Conservation (phyloP, 1,140 invertebrate species). For the Caenorhabditis latens region DNA sequence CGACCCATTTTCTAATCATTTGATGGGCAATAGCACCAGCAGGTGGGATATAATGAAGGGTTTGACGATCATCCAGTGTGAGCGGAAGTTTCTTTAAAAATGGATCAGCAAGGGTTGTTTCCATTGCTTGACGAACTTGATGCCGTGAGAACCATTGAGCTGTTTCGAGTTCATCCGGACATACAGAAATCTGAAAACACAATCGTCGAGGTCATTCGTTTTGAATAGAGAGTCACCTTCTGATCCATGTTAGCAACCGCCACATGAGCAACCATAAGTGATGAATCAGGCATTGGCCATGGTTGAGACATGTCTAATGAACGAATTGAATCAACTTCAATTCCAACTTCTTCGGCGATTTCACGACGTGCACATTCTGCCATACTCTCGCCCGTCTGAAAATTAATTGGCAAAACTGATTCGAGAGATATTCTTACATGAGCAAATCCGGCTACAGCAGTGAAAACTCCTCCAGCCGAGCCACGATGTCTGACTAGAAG, state of each 20-base stretch:
- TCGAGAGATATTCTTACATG: conserved; percentile 78
- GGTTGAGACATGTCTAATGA: conserved; percentile 81
- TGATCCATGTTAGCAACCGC: conserved; percentile 78
- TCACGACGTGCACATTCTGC: conserved; percentile 81
- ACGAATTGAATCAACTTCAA: conserved; percentile 80
- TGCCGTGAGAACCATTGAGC: conserved; percentile 81
- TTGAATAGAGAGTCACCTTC: conserved; percentile 64
- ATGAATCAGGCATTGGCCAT: conserved; percentile 81
- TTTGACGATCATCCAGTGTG: conserved; percentile 73
- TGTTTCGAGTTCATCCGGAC: conserved; percentile 81
- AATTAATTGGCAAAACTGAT: conserved; percentile 32
- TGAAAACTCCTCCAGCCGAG: conserved; percentile 81
- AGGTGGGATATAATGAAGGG: conserved; percentile 80
- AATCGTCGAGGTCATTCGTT: not conserved
- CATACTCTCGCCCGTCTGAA: conserved; percentile 80
- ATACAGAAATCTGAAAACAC: conserved; percentile 79
- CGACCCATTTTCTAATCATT: conserved; percentile 79
- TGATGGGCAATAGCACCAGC: conserved; percentile 80
- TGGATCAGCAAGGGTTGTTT: conserved; percentile 76
- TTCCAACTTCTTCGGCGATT: conserved; percentile 82
- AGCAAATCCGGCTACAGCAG: conserved; percentile 82
- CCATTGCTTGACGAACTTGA: conserved; percentile 78
- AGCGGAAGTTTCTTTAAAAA: conserved; percentile 64
- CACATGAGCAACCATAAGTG: conserved; percentile 81
- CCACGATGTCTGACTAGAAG: conserved; percentile 80